Percentiles rank a stretch among this genome's conserved stretches.
Evolutionary conservation across 2,888 invertebrate genomes (phyloP).

Genomic region (Perdita meconis): DNA sequence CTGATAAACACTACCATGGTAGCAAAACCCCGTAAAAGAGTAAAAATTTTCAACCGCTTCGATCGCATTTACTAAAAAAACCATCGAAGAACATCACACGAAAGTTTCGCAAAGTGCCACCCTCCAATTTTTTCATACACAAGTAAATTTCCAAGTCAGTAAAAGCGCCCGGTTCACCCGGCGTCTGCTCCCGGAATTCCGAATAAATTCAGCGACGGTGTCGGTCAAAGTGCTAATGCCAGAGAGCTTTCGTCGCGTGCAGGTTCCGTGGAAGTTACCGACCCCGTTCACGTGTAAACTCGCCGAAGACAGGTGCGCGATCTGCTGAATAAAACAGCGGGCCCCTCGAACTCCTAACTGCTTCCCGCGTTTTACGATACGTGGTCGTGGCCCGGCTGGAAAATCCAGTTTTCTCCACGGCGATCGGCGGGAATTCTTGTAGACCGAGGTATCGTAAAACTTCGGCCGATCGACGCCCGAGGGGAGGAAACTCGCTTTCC

Average conservation of each 20-base stretch:
- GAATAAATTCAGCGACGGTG: conserved; percentile 16
- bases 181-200: conserved; percentile 3
- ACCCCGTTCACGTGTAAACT: conserved; percentile 38
- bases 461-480: conserved; percentile 31
- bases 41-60: no score
- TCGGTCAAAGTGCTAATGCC: conserved; percentile 42
- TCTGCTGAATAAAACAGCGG: conserved; percentile 50
- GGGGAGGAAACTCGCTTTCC: background rate
- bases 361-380: conserved; percentile 46
- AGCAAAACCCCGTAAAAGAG: no score
- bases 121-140: conserved; percentile 14
- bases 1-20: no score
- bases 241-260: conserved; percentile 12
- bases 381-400: conserved; percentile 12
- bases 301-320: conserved; percentile 33
- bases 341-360: conserved; percentile 38
- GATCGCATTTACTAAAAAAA: no score
- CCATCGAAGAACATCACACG: background rate
- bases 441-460: conserved; percentile 43
- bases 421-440: conserved; percentile 32
- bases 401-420: conserved; percentile 43
- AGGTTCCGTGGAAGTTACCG: conserved; percentile 31
- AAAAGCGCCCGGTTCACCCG: conserved; percentile 11
- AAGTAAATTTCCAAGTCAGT: conserved; percentile 75
- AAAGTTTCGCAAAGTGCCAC: background rate